These are phyloP conservation scores for Bufotes viridis DNA, from an alignment of 2,797 vertebrate genomes.

Conservation along the genomic window DNA sequence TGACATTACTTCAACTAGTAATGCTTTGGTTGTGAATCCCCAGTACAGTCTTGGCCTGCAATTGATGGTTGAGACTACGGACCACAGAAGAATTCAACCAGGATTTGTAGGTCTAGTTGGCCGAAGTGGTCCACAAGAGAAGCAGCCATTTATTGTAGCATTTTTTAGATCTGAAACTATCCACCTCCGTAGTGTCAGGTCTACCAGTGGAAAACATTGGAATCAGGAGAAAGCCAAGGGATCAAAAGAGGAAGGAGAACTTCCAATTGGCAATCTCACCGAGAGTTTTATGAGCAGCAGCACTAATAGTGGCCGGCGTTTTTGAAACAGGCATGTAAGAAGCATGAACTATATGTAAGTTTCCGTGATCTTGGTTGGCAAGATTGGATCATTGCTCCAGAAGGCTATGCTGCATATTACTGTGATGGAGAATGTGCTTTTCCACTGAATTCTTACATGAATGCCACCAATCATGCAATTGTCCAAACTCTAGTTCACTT, in stretches of 20 bases:
- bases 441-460: slow-evolving; percentile 59
- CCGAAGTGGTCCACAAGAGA: slow-evolving; percentile 41
- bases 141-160: slow-evolving; percentile 56
- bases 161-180: slow-evolving; percentile 50
- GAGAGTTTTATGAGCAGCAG: slow-evolving; percentile 15
- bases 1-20: slow-evolving; percentile 48
- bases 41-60: slow-evolving; percentile 44
- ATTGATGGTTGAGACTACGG: slow-evolving; percentile 29
- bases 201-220: slow-evolving; percentile 22
- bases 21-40: slow-evolving; percentile 40
- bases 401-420: slow-evolving; percentile 58
- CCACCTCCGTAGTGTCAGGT: slow-evolving; percentile 47
- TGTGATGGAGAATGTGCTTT: slow-evolving; percentile 59
- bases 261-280: slow-evolving; percentile 28
- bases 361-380: slow-evolving; percentile 60
- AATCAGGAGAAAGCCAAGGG: slow-evolving; percentile 25
- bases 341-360: slow-evolving; percentile 56
- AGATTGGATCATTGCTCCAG: slow-evolving; percentile 60
- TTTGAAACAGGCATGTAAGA: slow-evolving; percentile 45
- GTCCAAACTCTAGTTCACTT: slow-evolving; percentile 59
- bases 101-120: slow-evolving; percentile 35
- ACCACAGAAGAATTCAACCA: slow-evolving; percentile 36
- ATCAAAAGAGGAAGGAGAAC: slow-evolving; percentile 24
- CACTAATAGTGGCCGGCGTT: background rate
- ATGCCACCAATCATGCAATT: slow-evolving; percentile 60